Evolutionary conservation across 2,797 vertebrate species (phyloP).

Genomic region (Rhyacichthys aspro): DNA sequence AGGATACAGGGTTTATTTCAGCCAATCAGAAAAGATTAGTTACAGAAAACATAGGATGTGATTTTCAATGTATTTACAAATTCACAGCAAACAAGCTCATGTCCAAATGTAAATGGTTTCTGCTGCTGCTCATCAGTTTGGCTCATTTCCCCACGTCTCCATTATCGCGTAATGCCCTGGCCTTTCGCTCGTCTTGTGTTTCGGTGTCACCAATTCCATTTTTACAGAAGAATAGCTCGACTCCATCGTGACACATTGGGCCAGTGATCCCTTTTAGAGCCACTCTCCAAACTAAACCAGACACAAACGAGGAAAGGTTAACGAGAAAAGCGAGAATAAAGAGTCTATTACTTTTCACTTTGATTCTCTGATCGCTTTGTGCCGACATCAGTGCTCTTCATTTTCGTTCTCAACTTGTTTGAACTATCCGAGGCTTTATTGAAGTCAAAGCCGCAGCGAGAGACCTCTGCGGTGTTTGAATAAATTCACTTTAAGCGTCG

Average conservation of each 20-base stretch:
- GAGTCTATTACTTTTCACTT: not conserved
- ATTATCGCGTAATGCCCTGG: not conserved
- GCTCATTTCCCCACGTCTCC: not conserved
- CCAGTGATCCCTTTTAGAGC: not conserved
- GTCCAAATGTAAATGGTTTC: not conserved
- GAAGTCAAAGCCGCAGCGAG: too few species aligned
- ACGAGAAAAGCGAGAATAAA: not conserved
- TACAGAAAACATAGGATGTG: too few species aligned
- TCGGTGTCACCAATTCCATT: not conserved
- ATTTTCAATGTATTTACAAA: not conserved
- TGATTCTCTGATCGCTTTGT: not conserved
- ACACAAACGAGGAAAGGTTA: not conserved
- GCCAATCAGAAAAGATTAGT: too few species aligned
- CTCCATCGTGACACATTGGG: not conserved
- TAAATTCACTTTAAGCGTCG: too few species aligned
- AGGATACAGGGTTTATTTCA: too few species aligned
- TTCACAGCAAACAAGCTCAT: not conserved
- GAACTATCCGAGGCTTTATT: not conserved
- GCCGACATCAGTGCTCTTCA: not conserved
- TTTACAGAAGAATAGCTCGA: not conserved
- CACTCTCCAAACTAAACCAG: not conserved
- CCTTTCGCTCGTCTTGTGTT: not conserved
- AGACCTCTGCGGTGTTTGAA: too few species aligned
- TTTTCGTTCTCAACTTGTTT: not conserved
- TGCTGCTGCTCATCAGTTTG: not conserved